phyloP scores from a whole-genome alignment of 2,888 invertebrate genomes.

The Globia sparganii region DNA sequence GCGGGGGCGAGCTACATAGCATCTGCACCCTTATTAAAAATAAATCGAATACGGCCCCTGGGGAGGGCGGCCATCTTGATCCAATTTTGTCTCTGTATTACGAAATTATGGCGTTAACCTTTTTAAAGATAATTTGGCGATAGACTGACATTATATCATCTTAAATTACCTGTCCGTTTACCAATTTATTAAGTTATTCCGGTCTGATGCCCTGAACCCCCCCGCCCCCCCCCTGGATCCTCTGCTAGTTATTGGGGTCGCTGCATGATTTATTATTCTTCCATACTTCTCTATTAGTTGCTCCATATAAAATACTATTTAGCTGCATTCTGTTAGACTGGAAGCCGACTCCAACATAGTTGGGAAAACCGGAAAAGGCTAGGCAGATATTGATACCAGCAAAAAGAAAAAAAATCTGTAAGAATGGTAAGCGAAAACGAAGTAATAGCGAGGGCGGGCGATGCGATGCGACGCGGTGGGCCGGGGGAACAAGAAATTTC shows the following conservation, averaged over 20 bases:
- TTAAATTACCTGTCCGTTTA: fast-evolving
- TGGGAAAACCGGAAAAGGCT: neutral
- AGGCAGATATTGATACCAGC: too few species aligned
- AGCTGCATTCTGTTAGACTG: neutral
- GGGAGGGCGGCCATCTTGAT: slow-evolving; percentile 60
- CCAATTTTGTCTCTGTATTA: slow-evolving; percentile 59
- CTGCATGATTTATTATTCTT: neutral
- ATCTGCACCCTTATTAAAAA: slow-evolving; percentile 75
- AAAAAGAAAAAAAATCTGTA: too few species aligned
- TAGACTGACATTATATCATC: neutral
- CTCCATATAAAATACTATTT: neutral
- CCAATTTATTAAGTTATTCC: too few species aligned
- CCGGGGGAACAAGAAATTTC: too few species aligned
- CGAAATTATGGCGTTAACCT: slow-evolving; percentile 33
- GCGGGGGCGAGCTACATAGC: slow-evolving; percentile 49
- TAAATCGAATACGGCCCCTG: slow-evolving; percentile 68
- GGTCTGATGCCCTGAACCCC: too few species aligned
- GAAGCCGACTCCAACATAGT: neutral
- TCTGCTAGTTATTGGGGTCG: too few species aligned
- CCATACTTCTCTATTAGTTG: neutral
- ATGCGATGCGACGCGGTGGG: too few species aligned
- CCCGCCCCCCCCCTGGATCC: too few species aligned
- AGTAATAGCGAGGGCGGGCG: too few species aligned
- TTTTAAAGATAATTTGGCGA: slow-evolving; percentile 4
- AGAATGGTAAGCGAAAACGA: too few species aligned